Percentiles rank a stretch among this genome's conserved stretches.
These are phyloP conservation scores for Melopsittacus undulatus DNA, from an alignment of 2,797 vertebrate species.

Conservation along the genomic window DNA sequence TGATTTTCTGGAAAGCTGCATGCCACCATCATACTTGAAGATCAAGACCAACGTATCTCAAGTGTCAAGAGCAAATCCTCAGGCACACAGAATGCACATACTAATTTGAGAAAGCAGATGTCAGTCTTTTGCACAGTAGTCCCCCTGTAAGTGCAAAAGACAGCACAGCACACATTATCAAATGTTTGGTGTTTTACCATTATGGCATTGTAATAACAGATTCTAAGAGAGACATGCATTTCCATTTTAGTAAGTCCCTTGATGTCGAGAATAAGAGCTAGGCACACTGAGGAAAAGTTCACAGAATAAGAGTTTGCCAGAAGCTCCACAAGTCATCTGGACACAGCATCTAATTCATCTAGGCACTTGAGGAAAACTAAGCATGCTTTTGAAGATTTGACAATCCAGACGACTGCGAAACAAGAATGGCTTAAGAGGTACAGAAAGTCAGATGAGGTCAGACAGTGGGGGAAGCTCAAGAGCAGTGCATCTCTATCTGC, in stretches of 20 bases:
- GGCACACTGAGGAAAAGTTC: background rate
- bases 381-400: background rate
- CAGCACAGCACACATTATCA: background rate
- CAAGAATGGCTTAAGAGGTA: background rate
- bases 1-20: background rate
- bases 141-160: background rate
- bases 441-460: background rate
- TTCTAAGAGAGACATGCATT: background rate
- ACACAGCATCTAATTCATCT: background rate
- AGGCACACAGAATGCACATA: background rate
- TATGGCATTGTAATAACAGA: background rate
- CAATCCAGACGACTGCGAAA: background rate
- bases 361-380: background rate
- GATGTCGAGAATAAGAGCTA: background rate
- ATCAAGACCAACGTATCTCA: background rate
- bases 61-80: background rate
- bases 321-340: background rate
- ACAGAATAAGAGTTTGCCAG: background rate
- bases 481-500: background rate
- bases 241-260: background rate
- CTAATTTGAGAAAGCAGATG: background rate
- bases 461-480: background rate
- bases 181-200: accelerated
- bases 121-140: background rate
- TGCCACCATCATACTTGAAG: background rate